Conservation (phyloP, 2,888 invertebrate genomes). For the Caenorhabditis imperialis region DNA sequence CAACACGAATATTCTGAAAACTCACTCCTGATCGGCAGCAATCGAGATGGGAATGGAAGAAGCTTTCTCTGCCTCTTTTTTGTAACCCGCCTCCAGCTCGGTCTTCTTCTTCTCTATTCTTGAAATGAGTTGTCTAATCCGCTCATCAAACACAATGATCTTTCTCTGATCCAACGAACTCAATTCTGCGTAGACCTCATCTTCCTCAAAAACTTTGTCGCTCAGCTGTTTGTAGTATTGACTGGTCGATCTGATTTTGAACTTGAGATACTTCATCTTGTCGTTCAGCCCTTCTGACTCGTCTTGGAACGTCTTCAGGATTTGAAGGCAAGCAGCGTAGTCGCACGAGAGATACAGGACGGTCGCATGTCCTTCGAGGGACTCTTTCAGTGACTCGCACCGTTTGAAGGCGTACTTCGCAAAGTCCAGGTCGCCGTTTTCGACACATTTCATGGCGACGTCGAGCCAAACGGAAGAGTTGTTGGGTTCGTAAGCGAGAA, state of each 20-base stretch:
- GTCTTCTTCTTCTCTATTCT: conserved; percentile 9
- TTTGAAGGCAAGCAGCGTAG: conserved; percentile 27
- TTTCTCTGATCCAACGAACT: conserved; percentile 30
- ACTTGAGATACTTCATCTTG: conserved; percentile 52
- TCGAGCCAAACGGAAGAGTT: conserved; percentile 57
- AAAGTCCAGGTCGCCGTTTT: conserved; percentile 56
- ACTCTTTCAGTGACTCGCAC: conserved; percentile 46
- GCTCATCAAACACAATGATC: conserved; percentile 41
- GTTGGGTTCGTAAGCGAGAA: conserved; percentile 56
- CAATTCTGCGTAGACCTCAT: conserved; percentile 46
- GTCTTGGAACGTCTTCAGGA: conserved; percentile 36
- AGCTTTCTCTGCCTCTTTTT: not conserved
- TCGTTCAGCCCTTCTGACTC: conserved; percentile 39
- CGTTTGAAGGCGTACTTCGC: conserved; percentile 54
- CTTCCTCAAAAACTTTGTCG: conserved; percentile 58
- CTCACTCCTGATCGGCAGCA: conserved; percentile 43
- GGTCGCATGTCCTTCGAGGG: conserved; percentile 43
- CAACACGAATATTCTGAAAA: not conserved
- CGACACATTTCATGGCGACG: conserved; percentile 49
- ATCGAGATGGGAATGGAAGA: conserved; percentile 24
- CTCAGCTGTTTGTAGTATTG: conserved; percentile 50
- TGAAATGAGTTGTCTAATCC: conserved; percentile 25
- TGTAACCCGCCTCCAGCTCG: not conserved
- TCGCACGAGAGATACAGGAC: conserved; percentile 49
- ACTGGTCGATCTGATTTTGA: conserved; percentile 47